Evolutionary conservation across 2,888 invertebrate species (phyloP).

Genomic region (Sepiola atlantica): DNA sequence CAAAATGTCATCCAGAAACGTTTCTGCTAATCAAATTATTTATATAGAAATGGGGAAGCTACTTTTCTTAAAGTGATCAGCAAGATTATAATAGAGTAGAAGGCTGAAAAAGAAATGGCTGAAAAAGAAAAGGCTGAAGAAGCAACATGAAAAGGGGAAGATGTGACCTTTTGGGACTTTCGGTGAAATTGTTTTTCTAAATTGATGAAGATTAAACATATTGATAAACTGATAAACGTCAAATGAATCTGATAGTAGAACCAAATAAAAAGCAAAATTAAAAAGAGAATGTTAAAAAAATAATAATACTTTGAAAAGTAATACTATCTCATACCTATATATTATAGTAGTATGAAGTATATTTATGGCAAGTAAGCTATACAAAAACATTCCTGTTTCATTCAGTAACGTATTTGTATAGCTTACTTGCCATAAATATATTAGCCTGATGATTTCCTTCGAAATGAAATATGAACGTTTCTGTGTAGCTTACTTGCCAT

Average conservation of each 20-base stretch:
- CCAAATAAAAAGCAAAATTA: background rate
- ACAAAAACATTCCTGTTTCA: too few relatives aligned
- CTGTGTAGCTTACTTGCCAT: too few relatives aligned
- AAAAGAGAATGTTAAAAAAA: background rate
- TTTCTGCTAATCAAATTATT: background rate
- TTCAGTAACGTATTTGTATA: too few relatives aligned
- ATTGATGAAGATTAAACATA: background rate
- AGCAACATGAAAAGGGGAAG: background rate
- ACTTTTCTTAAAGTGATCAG: background rate
- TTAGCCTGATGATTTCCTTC: too few relatives aligned
- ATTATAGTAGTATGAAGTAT: too few relatives aligned
- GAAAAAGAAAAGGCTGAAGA: background rate
- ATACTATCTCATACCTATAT: background rate
- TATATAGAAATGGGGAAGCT: conserved; percentile 32
- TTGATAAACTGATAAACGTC: background rate
- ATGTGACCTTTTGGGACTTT: background rate
- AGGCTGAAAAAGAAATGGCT: background rate
- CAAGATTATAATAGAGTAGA: background rate
- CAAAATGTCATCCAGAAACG: conserved; percentile 12
- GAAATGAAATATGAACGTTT: too few relatives aligned
- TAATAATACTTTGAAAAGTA: background rate
- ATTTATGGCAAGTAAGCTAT: too few relatives aligned
- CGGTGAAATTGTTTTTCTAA: background rate
- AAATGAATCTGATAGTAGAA: background rate
- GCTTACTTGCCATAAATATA: too few relatives aligned